phyloP scores from a whole-genome alignment of 2,113 vertebrate genomes.

The Ailurus styani region DNA sequence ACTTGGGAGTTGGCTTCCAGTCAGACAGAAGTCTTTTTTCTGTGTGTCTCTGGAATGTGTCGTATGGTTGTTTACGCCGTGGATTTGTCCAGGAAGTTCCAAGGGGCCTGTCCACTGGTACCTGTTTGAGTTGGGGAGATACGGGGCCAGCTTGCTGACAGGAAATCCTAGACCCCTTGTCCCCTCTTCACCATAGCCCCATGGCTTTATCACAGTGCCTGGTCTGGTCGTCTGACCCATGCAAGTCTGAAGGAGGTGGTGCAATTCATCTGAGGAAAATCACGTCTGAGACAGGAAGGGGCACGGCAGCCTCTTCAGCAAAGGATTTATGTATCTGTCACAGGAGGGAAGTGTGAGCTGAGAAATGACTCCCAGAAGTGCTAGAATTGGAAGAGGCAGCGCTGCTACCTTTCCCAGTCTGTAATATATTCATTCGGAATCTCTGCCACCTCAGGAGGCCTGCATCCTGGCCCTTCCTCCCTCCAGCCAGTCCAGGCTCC shows the following conservation, averaged over 20 bases:
- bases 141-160: background rate
- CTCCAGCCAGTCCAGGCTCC: background rate
- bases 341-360: slow-evolving; percentile 70
- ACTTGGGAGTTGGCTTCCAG: slow-evolving; percentile 16
- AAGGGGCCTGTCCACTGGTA: background rate
- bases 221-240: slow-evolving; percentile 37
- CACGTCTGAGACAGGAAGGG: slow-evolving; percentile 70
- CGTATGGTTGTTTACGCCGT: background rate
- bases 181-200: background rate
- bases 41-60: slow-evolving; percentile 24
- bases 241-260: slow-evolving; percentile 46
- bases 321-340: slow-evolving; percentile 72
- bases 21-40: background rate
- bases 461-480: background rate
- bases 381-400: slow-evolving; percentile 59
- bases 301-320: slow-evolving; percentile 59
- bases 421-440: slow-evolving; percentile 46
- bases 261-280: slow-evolving; percentile 63
- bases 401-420: slow-evolving; percentile 47
- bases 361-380: slow-evolving; percentile 75
- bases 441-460: background rate
- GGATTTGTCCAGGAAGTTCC: slow-evolving; percentile 21
- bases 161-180: slow-evolving; percentile 28
- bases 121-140: slow-evolving; percentile 25
- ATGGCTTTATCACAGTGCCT: background rate